A percentile compares a stretch with the other conserved stretches of the same genome.
phyloP scores from a whole-genome alignment of 2,797 vertebrate species.

The Amblyraja radiata region DNA sequence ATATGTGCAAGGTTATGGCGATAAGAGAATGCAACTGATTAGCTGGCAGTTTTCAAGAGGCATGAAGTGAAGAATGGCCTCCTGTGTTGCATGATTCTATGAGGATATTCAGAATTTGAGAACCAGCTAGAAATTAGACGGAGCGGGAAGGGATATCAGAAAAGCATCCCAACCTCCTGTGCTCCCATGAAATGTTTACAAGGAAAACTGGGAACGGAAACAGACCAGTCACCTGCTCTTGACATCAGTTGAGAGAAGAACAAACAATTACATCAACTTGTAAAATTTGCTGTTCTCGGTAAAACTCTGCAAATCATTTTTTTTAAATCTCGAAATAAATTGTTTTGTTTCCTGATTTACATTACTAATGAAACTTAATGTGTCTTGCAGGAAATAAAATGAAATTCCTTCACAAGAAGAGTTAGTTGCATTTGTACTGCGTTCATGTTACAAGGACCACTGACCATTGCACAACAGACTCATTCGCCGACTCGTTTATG shows the following conservation, averaged over 20 bases:
- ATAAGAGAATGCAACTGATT: neutral
- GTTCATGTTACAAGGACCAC: neutral
- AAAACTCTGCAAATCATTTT: no score
- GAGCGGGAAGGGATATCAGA: neutral
- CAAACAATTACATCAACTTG: no score
- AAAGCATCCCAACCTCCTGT: neutral
- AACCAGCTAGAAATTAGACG: neutral
- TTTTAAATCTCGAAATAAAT: no score
- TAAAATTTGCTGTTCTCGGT: no score
- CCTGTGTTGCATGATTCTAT: neutral
- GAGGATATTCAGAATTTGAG: neutral
- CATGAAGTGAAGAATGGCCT: neutral
- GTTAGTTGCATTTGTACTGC: constrained; percentile 53
- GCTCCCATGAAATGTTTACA: neutral
- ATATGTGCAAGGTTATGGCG: neutral
- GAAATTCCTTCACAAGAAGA: constrained; percentile 99
- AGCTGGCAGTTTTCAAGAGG: neutral
- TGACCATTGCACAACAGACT: neutral
- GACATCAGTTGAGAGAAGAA: no score
- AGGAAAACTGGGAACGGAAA: neutral
- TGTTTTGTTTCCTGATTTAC: neutral
- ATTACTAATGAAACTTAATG: neutral
- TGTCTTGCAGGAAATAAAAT: constrained; percentile 84
- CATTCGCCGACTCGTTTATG: constrained; percentile 37
- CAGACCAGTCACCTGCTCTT: no score